These are phyloP conservation scores for Elgaria multicarinata DNA, from an alignment of 2,113 vertebrate species.

Conservation along the genomic window DNA sequence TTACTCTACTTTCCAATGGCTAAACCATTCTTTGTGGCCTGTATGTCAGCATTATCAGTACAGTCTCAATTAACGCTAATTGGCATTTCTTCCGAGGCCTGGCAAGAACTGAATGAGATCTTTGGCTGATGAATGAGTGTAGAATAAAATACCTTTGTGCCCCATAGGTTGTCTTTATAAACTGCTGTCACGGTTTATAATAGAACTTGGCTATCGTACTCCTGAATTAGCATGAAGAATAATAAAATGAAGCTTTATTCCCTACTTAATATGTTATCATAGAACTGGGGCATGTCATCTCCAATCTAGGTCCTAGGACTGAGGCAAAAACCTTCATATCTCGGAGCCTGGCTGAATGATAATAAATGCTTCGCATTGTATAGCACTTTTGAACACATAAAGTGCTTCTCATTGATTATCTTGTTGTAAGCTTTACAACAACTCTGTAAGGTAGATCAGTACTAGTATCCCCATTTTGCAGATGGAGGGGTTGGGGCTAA, in stretches of 20 bases:
- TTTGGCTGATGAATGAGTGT: background rate
- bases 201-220: background rate
- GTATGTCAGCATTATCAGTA: conserved; percentile 37
- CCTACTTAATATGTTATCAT: background rate
- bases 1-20: conserved; percentile 1
- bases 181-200: background rate
- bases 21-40: conserved; percentile 23
- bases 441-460: background rate
- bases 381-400: background rate
- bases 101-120: conserved; percentile 32
- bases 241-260: conserved; percentile 45
- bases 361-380: background rate
- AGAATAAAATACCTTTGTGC: conserved; percentile 45
- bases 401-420: background rate
- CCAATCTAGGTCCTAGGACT: background rate
- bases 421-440: background rate
- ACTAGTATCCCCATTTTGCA: background rate
- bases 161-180: conserved; percentile 32
- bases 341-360: background rate
- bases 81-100: conserved; percentile 47
- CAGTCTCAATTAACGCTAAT: conserved; percentile 55
- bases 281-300: background rate
- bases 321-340: background rate
- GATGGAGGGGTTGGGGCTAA: background rate
- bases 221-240: conserved; percentile 40